Base-by-base conservation (phyloP, 2,797 vertebrate species). In the Enteromius mattozi region DNA sequence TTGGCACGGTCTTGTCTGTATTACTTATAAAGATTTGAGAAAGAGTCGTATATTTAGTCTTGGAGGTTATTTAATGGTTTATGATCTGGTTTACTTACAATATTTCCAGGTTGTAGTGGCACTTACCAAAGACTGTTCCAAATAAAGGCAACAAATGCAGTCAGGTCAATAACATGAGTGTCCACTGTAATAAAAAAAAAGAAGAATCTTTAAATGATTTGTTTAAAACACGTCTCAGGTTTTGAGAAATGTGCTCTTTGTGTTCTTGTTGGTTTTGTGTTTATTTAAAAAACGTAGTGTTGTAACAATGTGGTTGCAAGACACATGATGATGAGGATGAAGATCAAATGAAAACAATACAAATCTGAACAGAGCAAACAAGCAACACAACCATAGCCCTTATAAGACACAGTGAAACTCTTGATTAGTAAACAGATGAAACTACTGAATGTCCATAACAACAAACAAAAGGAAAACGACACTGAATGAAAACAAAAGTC, bases 11-110 rank as follows among this genome's bases (percentile, higher is more conserved):
- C 40, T 21, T 63, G 40, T 47, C 19, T 21, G 21, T 47, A 72
- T 81, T 27, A 35, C 27, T 72, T 47, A 81, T n/a, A 35, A 35
- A 71, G 27, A 63, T 61, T 74, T 72, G 1, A 49, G 40, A 81
- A 81, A n/a, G 21, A 66, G 33, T 42, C 1, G 10, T 42, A 30
- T 10, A 61, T 59, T 71, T 72, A 45, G 30, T 71, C 24, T 71
- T 71, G 6, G 35, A 71, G 49, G 35, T 45, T 33, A 3, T 24
- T 27, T 81, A 47, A 61, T 61, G 37, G 17, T 71, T 71, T 19
- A 59, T 40, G 5, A 56, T 81, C 3, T 59, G 9, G n/a, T 54
- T 51, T 54, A 21, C 19, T 54, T 54, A 42, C 66, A 30, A 4
- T 42, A 24, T 51, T 59, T 70, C 33, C 16, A 81, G 10, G 17